Base-by-base conservation (phyloP, 2,888 invertebrate genomes). In the Altica lythri region DNA sequence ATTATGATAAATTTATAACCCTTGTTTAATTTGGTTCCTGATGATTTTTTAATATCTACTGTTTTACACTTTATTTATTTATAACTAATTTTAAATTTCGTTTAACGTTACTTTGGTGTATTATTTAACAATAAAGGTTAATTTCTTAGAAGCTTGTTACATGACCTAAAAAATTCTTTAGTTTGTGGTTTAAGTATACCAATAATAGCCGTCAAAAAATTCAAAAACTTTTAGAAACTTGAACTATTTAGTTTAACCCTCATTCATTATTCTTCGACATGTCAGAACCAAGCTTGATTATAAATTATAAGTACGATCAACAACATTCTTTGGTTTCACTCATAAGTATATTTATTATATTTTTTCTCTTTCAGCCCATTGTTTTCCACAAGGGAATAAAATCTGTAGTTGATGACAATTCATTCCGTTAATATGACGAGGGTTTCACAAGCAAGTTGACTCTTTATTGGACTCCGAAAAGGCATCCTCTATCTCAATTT, bases 221-320 rank as follows among this genome's bases (percentile, higher is more conserved):
- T n/a, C n/a, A n/a, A n/a, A n/a, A n/a, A n/a, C n/a, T n/a, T n/a
- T n/a, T n/a, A n/a, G n/a, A n/a, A n/a, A n/a, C n/a, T n/a, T n/a
- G n/a, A n/a, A n/a, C 8, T 34, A 6, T 4, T 16, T 8, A 12
- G 13, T 34, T 13, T 14, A 32, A 1, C 25, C 8, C 9, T 16
- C 29, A 18, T 10, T 43, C 16, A 12, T 43, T 43, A 29, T 27
- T 40, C 16, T 12, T 29, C 1, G 16, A 14, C n/a, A 42, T 13
- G 27, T 43, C 29, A 43, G n/a, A 43, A 43, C 14, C 42, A 43
- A 1, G 6, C 2, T 10, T 4, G 16, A 34, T 34, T 10, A 46
- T 34, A 34, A 46, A 46, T 46, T 46, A 46, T n/a, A n/a, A n/a
- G n/a, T n/a, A 49, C 17, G 42, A 19, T 42, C 25, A 42, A 35